A percentile compares a stretch with the other conserved stretches of the same genome.
These are phyloP conservation scores for Laothoe populi DNA, from an alignment of 2,888 invertebrate species.

Conservation along the genomic window DNA sequence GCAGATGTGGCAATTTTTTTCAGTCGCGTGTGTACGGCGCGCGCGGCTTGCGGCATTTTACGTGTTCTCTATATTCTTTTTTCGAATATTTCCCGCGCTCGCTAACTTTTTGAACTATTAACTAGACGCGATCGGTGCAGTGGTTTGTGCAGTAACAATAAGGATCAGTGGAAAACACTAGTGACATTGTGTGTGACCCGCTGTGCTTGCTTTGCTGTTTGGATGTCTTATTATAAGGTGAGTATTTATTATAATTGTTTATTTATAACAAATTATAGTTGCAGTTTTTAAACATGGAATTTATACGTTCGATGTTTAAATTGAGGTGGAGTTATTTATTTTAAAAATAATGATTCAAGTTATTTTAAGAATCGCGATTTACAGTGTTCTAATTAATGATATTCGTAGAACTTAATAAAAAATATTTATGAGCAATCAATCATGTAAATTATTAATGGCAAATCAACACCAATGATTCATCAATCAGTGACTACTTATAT, in stretches of 20 bases:
- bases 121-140: constrained; percentile 5
- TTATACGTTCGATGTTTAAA: background rate
- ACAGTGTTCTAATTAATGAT: no score
- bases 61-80: constrained; percentile 53
- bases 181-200: constrained; percentile 56
- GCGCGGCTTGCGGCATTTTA: constrained; percentile 70
- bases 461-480: no score
- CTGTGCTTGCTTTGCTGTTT: constrained; percentile 41
- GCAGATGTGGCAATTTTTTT: constrained; percentile 82
- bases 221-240: constrained; percentile 79
- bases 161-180: constrained; percentile 48
- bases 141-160: constrained; percentile 56
- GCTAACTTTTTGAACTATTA: constrained; percentile 49
- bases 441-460: no score
- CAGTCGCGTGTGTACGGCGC: constrained; percentile 81
- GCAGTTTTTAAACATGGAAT: constrained; percentile 14
- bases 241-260: constrained; percentile 43
- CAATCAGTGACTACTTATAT: no score
- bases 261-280: background rate
- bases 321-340: background rate
- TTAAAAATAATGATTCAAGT: constrained; percentile 4
- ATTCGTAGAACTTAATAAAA: no score
- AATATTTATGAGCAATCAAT: no score
- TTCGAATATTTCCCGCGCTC: constrained; percentile 62
- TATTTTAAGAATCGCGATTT: background rate